phyloP scores from a whole-genome alignment of 2,888 invertebrate genomes.

The Rhagium mordax region DNA sequence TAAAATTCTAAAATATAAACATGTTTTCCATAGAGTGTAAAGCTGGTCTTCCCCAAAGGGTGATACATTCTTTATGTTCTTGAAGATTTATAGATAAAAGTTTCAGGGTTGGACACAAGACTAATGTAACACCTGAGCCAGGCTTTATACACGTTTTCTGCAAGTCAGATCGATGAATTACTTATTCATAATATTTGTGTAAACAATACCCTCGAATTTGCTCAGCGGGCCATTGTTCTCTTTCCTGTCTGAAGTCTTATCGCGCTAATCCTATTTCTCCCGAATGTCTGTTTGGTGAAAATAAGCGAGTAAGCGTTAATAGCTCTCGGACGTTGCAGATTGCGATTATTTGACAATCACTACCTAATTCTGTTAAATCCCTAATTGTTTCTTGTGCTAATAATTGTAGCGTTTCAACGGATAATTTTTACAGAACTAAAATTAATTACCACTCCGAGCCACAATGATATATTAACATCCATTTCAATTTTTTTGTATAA shows the following conservation, averaged over 20 bases:
- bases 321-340: background rate
- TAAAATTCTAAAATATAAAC: slow-evolving; percentile 59
- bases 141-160: slow-evolving; percentile 39
- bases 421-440: too few species aligned
- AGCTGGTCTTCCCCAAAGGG: slow-evolving; percentile 55
- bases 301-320: background rate
- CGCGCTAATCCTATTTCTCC: background rate
- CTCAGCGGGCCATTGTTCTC: background rate
- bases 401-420: too few species aligned
- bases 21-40: slow-evolving; percentile 59
- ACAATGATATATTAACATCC: too few species aligned
- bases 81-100: slow-evolving; percentile 61
- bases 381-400: too few species aligned
- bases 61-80: slow-evolving; percentile 61
- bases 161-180: slow-evolving; percentile 17
- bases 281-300: background rate
- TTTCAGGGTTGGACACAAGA: slow-evolving; percentile 56
- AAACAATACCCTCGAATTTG: background rate
- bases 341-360: background rate
- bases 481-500: too few species aligned
- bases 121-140: slow-evolving; percentile 59
- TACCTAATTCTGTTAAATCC: too few species aligned
- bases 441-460: too few species aligned
- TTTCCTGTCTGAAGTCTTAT: background rate
- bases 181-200: background rate